phyloP scores from a whole-genome alignment of 2,888 invertebrate genomes.

The Iselma pallidipennis region DNA sequence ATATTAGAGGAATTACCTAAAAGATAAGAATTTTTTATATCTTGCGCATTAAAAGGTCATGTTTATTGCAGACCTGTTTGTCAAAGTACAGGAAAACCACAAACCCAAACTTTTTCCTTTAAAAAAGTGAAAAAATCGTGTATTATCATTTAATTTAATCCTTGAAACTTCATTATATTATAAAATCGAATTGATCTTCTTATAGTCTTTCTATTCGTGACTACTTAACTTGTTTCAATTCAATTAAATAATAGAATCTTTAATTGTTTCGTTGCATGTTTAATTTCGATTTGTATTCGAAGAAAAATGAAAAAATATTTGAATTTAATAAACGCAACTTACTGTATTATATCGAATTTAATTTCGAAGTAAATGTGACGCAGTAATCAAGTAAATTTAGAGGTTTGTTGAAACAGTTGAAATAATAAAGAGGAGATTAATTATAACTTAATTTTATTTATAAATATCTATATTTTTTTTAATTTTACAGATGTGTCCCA shows the following conservation, averaged over 20 bases:
- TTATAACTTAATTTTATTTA: background rate
- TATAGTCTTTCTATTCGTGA: background rate
- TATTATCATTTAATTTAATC: background rate
- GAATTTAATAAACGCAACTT: too few relatives aligned
- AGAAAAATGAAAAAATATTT: too few relatives aligned
- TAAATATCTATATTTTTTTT: background rate
- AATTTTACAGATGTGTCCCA: slow-evolving; percentile 53
- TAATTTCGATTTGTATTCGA: background rate
- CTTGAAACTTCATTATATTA: background rate
- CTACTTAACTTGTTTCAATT: background rate
- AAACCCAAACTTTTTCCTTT: too few relatives aligned
- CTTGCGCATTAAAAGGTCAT: too few relatives aligned
- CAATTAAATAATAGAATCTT: too few relatives aligned
- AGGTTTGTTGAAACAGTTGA: background rate
- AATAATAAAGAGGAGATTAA: background rate
- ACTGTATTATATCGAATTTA: background rate
- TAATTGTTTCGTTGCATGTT: background rate
- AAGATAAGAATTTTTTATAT: too few relatives aligned
- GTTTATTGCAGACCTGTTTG: too few relatives aligned
- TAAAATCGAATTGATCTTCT: background rate
- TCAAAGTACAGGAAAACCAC: too few relatives aligned
- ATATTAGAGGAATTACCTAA: too few relatives aligned
- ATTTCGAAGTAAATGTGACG: background rate
- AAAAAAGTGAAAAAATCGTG: too few relatives aligned
- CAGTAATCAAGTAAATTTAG: background rate